phyloP scores from a whole-genome alignment of 2,888 invertebrate species.

The Byasa hedistus region DNA sequence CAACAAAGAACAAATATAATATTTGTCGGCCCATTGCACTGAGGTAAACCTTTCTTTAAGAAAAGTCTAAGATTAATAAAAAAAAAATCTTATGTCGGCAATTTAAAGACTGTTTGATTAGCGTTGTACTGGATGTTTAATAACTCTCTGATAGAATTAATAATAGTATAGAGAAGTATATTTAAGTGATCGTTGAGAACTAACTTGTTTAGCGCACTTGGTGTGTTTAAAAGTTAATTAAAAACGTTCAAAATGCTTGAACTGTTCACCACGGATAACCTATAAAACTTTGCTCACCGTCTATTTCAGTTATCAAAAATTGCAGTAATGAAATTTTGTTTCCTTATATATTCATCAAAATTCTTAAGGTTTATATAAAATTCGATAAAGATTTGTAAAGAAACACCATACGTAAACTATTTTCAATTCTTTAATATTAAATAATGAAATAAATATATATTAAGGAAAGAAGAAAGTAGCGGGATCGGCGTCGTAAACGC shows the following conservation, averaged over 20 bases:
- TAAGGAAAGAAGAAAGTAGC: conserved; percentile 51
- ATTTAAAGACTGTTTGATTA: conserved; percentile 43
- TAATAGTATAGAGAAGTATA: not conserved
- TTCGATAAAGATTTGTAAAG: no score
- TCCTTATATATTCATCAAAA: no score
- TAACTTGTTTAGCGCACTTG: not conserved
- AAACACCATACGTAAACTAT: no score
- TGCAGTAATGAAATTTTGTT: no score
- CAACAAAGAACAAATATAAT: conserved; percentile 44
- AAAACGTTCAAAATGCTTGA: no score
- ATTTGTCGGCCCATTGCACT: conserved; percentile 41
- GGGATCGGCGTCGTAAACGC: conserved; percentile 51
- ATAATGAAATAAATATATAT: conserved; percentile 10
- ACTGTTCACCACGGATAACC: no score
- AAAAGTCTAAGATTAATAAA: conserved; percentile 31
- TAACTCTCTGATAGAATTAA: conserved; percentile 18
- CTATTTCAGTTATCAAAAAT: no score
- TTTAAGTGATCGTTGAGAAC: conserved; percentile 6
- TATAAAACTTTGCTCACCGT: no score
- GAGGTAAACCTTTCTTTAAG: conserved; percentile 15
- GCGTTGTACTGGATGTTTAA: conserved; percentile 27
- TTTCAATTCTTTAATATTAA: no score
- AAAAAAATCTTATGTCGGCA: conserved; percentile 14
- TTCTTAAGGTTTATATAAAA: no score
- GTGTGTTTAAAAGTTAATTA: not conserved